Evolutionary conservation across 2,888 invertebrate species (phyloP), one percentile per base, ranked within the genome.

Genomic region (Epinotia nisella): DNA sequence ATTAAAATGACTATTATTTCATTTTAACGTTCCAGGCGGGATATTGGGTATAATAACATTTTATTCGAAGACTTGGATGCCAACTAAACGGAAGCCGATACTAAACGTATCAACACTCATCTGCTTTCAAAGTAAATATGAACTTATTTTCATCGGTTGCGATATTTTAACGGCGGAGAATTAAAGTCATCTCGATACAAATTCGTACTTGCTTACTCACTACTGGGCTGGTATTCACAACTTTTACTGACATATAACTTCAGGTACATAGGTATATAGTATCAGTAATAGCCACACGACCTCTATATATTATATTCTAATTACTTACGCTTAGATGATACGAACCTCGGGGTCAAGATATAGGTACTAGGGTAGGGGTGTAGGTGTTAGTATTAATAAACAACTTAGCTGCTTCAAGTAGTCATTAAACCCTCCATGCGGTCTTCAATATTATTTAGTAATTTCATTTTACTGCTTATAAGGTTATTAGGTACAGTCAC

Each of bases 51-150:
- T 64, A 74, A 72, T 75, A 71, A 70, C 58, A 66, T 76, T 79
- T 78, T 80, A 77, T 78, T 79, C 75, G 77, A 76, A 79, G 77
- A 80, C 81, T 83, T 81, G 80, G 83, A 87, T 83, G 81, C 78
- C 82, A 87, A n/a, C n/a, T n/a, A n/a, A n/a, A 83, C 90, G 92
- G 92, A 92, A 89, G 85, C 79, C 69, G 78, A 74, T 80, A 81
- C 84, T 92, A 90, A 92, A 92, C 77, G 81, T 83, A 85, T 92
- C 92, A 91, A 84, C 92, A 81, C 87, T 45, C 79, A 78, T 78
- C 82, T 78, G 87, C 82, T 87, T 83, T 88, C 89, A 90, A 90
- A 90, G 89, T 83, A 88, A 89, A 88, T 84, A 89, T 75, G 79
- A 82, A 83, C 82, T 84, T 85, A 89, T 87, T 88, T 90, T 90